These are phyloP conservation scores for Augochlorella aurata DNA, from an alignment of 2,888 invertebrate species.

Conservation along the genomic window DNA sequence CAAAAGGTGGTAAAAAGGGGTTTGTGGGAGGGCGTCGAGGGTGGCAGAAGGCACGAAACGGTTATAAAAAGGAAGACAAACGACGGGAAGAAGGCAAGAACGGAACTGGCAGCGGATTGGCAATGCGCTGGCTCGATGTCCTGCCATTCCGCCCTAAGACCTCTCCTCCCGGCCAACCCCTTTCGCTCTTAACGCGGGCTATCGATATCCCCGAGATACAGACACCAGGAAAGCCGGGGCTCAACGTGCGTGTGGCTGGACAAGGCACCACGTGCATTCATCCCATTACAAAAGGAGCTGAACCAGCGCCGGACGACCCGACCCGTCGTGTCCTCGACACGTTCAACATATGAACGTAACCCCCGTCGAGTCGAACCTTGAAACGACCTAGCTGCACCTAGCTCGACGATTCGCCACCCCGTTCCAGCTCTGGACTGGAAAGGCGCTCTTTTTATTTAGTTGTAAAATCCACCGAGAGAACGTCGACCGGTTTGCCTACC, in stretches of 20 bases:
- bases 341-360: slow-evolving; percentile 68
- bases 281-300: slow-evolving; percentile 78
- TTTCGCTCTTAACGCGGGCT: slow-evolving; percentile 72
- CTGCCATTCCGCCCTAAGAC: slow-evolving; percentile 37
- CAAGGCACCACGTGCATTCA: slow-evolving; percentile 77
- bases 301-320: slow-evolving; percentile 74
- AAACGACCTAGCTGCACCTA: slow-evolving; percentile 39
- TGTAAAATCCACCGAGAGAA: background rate
- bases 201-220: slow-evolving; percentile 70
- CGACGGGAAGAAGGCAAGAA: slow-evolving; percentile 27
- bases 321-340: slow-evolving; percentile 71
- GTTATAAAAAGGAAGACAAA: slow-evolving; percentile 43
- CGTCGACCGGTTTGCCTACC: background rate
- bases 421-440: background rate
- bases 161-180: slow-evolving; percentile 63
- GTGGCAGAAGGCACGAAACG: slow-evolving; percentile 9
- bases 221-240: slow-evolving; percentile 65
- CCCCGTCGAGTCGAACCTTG: slow-evolving; percentile 45
- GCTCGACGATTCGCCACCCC: slow-evolving; percentile 13
- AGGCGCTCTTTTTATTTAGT: slow-evolving; percentile 10
- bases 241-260: slow-evolving; percentile 77
- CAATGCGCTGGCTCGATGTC: slow-evolving; percentile 39
- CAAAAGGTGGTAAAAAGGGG: slow-evolving; percentile 10
- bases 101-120: slow-evolving; percentile 59
- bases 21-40: background rate